Evolutionary conservation across 2,888 invertebrate species (phyloP), one percentile per base, ranked within the genome.

Genomic region (Nematopogon swammerdamellus): DNA sequence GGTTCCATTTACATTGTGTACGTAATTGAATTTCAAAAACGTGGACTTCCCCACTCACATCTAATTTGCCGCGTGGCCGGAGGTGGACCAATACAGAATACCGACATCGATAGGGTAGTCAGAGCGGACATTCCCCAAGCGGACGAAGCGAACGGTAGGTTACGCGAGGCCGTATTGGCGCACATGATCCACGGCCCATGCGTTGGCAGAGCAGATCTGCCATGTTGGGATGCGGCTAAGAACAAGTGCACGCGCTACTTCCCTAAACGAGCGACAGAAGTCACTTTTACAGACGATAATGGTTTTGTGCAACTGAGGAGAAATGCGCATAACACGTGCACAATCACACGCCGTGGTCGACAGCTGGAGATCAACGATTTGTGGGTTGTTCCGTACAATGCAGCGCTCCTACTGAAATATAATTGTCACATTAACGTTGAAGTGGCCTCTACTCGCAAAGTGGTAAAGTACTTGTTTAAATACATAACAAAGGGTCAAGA

Each of bases 111-210:
- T 0, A 45, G 57, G 18, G 53, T 47, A 20, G 51, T 56, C 1
- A 52, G 57, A 18, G 50, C 58, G 8, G 56, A 46, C 18, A 53
- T 19, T 6, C 49, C 47, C 18, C 18, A 2, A 4, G 36, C 47
- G 14, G 8, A n/a, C 3, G 47, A 47, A 14, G 47, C 47, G 6
- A 3, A 18, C 14, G 47, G 47, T 42, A 48, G 42, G 42, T 48
- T 48, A 42, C 18, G 47, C n/a, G 25, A 36, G 47, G 47, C 42
- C n/a, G n/a, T n/a, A n/a, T n/a, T 48, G 42, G n/a, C 19, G 4
- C 47, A 58, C 19, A 58, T 59, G 58, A 50, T 57, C 4, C 59
- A 59, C 47, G 57, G 57, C 5, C 57, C 57, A 29, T 57, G 56
- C 25, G 57, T 56, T 3, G 56, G 57, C 29, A 3, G 5, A 1